phyloP scores from a whole-genome alignment of 2,888 invertebrate species.

The Tillus elongatus region DNA sequence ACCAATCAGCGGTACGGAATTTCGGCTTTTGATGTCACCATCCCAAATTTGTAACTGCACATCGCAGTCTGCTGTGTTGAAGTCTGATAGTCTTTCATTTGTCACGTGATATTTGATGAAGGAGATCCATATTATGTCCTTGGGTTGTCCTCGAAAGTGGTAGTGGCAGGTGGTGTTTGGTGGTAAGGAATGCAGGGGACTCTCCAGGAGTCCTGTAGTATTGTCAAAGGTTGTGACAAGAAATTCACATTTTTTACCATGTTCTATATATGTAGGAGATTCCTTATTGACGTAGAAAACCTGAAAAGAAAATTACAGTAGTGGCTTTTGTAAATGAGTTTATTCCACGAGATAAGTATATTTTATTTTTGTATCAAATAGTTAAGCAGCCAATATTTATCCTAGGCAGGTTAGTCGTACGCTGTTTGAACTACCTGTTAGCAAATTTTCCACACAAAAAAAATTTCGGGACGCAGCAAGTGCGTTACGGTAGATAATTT shows the following conservation, averaged over 20 bases:
- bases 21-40: conserved; percentile 47
- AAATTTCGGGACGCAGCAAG: no score
- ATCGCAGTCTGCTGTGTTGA: conserved; percentile 62
- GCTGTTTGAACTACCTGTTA: no score
- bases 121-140: conserved; percentile 74
- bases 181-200: conserved; percentile 68
- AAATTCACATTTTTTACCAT: conserved; percentile 67
- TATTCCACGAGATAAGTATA: no score
- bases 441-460: no score
- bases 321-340: no score
- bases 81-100: conserved; percentile 48
- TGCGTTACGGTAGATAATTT: no score
- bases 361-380: no score
- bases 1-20: conserved; percentile 52
- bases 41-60: conserved; percentile 70
- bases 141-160: conserved; percentile 63
- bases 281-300: conserved; percentile 67
- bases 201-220: conserved; percentile 62
- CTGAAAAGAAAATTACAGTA: no score
- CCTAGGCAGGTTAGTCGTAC: no score
- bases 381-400: no score
- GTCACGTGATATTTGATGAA: conserved; percentile 76
- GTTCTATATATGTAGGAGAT: conserved; percentile 64
- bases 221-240: conserved; percentile 65
- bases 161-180: conserved; percentile 77